Conservation (phyloP, 2,113 vertebrate species). For the Pollachius pollachius region DNA sequence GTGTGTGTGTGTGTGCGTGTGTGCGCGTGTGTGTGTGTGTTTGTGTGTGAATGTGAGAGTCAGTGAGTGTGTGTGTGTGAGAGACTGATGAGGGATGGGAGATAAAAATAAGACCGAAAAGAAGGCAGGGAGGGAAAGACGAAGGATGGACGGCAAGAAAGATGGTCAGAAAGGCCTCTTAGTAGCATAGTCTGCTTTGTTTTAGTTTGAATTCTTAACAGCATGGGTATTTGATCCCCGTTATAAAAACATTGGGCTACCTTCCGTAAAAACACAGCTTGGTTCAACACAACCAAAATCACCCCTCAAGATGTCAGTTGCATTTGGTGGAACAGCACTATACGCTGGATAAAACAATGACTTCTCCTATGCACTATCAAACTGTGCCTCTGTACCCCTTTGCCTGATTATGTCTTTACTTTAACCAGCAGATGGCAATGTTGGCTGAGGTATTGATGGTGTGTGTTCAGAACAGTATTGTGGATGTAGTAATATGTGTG, state of each 20-base stretch:
- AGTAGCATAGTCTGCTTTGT: too few species aligned
- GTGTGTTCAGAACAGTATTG: neutral
- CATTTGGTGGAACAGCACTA: too few species aligned
- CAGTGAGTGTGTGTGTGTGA: constrained; percentile 13
- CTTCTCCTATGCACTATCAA: too few species aligned
- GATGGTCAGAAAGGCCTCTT: neutral
- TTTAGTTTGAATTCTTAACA: too few species aligned
- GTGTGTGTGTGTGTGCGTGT: constrained; percentile 12
- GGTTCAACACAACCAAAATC: neutral
- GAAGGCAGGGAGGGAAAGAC: neutral
- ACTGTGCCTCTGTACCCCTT: neutral
- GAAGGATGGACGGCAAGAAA: neutral
- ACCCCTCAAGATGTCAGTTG: neutral
- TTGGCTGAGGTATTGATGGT: constrained; percentile 37
- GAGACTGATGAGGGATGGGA: neutral
- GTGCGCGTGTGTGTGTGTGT: neutral
- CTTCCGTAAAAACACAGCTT: neutral
- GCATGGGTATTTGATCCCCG: too few species aligned
- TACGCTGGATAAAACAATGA: too few species aligned
- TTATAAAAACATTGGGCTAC: too few species aligned
- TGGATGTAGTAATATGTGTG: constrained; percentile 10
- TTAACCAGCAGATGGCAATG: constrained; percentile 62
- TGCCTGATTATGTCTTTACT: neutral
- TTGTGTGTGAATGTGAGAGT: constrained; percentile 7
- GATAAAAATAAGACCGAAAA: too few species aligned